phyloP scores from a whole-genome alignment of 2,888 invertebrate species.

The Acrobeloides nanus region DNA sequence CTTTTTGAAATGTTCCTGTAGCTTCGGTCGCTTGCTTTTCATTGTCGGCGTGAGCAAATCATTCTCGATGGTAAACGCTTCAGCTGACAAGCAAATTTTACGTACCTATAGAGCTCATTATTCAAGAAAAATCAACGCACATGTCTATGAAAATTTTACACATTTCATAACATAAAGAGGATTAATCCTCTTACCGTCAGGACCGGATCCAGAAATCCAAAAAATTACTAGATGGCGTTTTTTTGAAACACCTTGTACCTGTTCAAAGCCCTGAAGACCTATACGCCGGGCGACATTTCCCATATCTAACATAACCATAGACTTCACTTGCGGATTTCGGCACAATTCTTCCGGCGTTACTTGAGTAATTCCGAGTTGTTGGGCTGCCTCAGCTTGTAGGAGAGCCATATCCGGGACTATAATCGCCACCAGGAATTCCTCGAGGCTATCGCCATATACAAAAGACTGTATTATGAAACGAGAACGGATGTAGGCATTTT shows the following conservation, averaged over 20 bases:
- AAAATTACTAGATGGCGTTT: too few relatives aligned
- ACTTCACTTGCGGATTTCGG: slow-evolving; percentile 66
- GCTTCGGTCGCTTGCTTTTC: slow-evolving; percentile 76
- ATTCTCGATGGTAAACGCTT: slow-evolving; percentile 90
- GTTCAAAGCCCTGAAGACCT: slow-evolving; percentile 89
- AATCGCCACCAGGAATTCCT: slow-evolving; percentile 85
- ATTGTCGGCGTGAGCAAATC: slow-evolving; percentile 88
- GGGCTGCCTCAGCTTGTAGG: slow-evolving; percentile 26
- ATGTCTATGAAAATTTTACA: too few relatives aligned
- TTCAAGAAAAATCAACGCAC: too few relatives aligned
- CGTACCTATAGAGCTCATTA: too few relatives aligned
- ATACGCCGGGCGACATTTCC: slow-evolving; percentile 76
- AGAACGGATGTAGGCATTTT: slow-evolving; percentile 83
- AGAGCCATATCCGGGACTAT: slow-evolving; percentile 67
- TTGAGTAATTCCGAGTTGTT: slow-evolving; percentile 18
- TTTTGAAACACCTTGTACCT: too few relatives aligned
- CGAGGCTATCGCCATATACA: slow-evolving; percentile 86
- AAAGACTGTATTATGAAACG: slow-evolving; percentile 88
- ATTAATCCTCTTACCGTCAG: too few relatives aligned
- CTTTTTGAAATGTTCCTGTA: slow-evolving; percentile 16
- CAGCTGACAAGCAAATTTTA: slow-evolving; percentile 85
- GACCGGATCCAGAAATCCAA: too few relatives aligned
- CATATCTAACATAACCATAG: slow-evolving; percentile 80
- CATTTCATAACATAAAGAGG: too few relatives aligned
- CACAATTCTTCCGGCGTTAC: slow-evolving; percentile 30